Evolutionary conservation across 2,113 vertebrate species (phyloP), one percentile per base, ranked within the genome.

Genomic region (Silurus meridionalis): DNA sequence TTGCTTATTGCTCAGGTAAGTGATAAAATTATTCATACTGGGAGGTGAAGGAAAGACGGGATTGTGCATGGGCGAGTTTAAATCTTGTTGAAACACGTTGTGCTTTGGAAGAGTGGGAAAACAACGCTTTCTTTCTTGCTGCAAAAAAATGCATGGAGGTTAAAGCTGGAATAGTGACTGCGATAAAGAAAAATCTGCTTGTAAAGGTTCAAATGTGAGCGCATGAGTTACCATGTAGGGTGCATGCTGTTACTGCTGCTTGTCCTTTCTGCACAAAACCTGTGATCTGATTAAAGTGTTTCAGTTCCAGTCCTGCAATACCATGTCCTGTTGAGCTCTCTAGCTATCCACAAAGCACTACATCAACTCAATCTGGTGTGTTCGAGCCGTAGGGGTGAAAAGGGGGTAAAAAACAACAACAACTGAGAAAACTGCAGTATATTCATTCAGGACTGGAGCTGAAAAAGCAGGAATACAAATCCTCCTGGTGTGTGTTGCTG

Each of bases 1-100:
- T 67, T 66, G 55, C n/a, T 60, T 79, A 52, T 9, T 37, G 63
- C 61, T 25, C 55, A 90, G 90, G 90, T 90, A 83, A 88, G 90
- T 90, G 64, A 74, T 60, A 74, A 85, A 83, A 74, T 55, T 61
- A 46, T 85, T 48, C 25, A 83, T 87, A 60, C 52, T 83, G 46
- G 55, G 46, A 50, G 52, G 57, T 85, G 81, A 72, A 84, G 55
- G 52, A 78, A 66, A 87, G 19, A 85, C 83, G 63, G 57, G 52
- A 67, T 71, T 83, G 86, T 79, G 87, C 85, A 86, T 87, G 87
- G 88, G 82, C 77, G 72, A 69, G 75, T 75, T 80, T 58, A 19
- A 53, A 52, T 61, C 66, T 80, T 82, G 50, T 80, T 83, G 57
- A 53, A 57, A 58, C 83, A 82, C 85, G 37, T 57, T 85, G 61